These are phyloP conservation scores for Gari tellinella DNA, from an alignment of 2,888 invertebrate species.

Conservation along the genomic window DNA sequence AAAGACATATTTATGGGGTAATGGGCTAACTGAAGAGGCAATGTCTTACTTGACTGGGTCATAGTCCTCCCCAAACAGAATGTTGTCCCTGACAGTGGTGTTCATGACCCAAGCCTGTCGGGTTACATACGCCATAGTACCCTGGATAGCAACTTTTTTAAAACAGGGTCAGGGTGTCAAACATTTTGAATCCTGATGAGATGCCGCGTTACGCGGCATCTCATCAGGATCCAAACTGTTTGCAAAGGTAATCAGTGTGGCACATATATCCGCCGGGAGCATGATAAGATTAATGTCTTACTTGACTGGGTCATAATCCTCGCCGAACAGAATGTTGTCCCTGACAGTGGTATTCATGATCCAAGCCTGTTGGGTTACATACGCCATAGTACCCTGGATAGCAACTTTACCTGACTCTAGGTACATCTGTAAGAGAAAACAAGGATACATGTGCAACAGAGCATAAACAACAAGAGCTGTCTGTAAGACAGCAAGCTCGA, in stretches of 20 bases:
- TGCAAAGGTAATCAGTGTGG: too few relatives aligned
- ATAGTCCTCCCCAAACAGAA: slow-evolving; percentile 92
- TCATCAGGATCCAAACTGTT: too few relatives aligned
- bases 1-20: too few relatives aligned
- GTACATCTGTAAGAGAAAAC: slow-evolving; percentile 1
- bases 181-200: too few relatives aligned
- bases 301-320: slow-evolving; percentile 88
- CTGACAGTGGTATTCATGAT: slow-evolving; percentile 97
- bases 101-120: slow-evolving; percentile 97
- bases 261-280: not conserved
- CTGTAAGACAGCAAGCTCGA: too few relatives aligned
- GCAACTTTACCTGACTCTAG: slow-evolving; percentile 69
- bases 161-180: too few relatives aligned
- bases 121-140: slow-evolving; percentile 86
- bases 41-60: slow-evolving; percentile 89
- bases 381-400: slow-evolving; percentile 85
- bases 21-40: too few relatives aligned
- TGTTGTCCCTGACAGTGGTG: slow-evolving; percentile 95
- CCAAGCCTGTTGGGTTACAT: slow-evolving; percentile 90
- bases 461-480: too few relatives aligned
- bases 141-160: slow-evolving; percentile 81
- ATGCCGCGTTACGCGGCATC: too few relatives aligned
- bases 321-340: slow-evolving; percentile 96
- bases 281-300: slow-evolving; percentile 86
- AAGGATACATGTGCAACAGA: too few relatives aligned